Evolutionary conservation across 2,797 vertebrate genomes (phyloP), one percentile per base, ranked within the genome.

Genomic region (Muraenolepis orangiensis): DNA sequence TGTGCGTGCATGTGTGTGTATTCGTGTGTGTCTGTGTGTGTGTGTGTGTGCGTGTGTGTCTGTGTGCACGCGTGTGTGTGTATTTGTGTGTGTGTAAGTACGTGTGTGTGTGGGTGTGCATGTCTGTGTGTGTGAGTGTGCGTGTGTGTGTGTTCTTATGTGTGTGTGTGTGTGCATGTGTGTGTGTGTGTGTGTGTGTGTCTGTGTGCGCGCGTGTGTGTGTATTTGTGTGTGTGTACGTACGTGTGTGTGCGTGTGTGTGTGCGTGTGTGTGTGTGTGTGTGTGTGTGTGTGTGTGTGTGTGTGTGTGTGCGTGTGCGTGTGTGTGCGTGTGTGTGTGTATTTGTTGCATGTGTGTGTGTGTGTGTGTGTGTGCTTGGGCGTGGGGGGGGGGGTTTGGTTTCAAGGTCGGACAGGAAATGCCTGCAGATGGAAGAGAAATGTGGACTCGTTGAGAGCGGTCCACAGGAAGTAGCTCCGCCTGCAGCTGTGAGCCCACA

Each of bases 341-440:
- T 66, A 46, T 74, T 46, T 68, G 26, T 74, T n/a, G 66, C 76
- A 72, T 16, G 38, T 30, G 18, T 51, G 70, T n/a, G 68, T 69
- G 29, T 13, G 71, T 72, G 11, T 26, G 30, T 61, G 16, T 29
- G 28, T 69, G 57, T 75, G 67, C 68, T 18, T 67, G 23, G 11
- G 32, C 13, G 57, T 34, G 72, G 16, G 79, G 78, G 76, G 78
- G 78, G 80, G 76, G 83, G 81, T 73, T 75, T 84, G 81, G 83
- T 86, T 86, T 88, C 80, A 87, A 91, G 89, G 90, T 90, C 76
- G 74, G 84, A 87, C 90, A 91, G 91, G 91, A 93, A 93, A 92
- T 90, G 91, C 88, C 87, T 87, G 80, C 90, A 90, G 91, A 93
- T 92, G 91, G 85, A 87, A 82, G 81, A 84, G 84, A 79, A 91